Evolutionary conservation across 1,140 invertebrate genomes (phyloP), one percentile per base, ranked within the genome.

Genomic region (Hirudo medicinalis): DNA sequence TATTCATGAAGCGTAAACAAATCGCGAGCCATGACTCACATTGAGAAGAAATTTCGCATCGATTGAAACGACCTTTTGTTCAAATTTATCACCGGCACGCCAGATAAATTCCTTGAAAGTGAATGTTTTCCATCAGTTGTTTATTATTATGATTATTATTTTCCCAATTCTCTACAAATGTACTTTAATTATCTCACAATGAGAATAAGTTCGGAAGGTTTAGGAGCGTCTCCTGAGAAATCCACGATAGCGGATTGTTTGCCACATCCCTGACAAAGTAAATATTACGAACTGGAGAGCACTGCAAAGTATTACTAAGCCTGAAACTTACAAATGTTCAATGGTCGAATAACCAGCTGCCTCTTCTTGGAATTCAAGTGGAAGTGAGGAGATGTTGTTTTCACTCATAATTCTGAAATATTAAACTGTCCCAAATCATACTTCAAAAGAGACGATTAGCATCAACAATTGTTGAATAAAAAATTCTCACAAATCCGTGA

Each of bases 21-120:
- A 36, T 36, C 2, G 6, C 32, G 32, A 49, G 4, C 13, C 15
- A 17, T 40, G 29, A 76, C 75, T 69, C 72, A 76, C 74, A 76
- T 71, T 54, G 75, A 71, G 57, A 72, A 72, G 0, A 77, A 72
- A 13, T 83, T 82, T 0, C 72, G 70, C 71, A 88, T 81, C 4
- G 75, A 73, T 53, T 82, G 76, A 60, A 89, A 85, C 20, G 84
- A 82, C 55, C 82, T 77, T 66, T 85, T 84, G 54, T 86, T 79
- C 0, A 86, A 83, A 67, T 84, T 72, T n/a, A 74, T 54, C 29
- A 79, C 69, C 40, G 75, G 73, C 11, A 79, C 71, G 0, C 75
- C 73, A 3, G 73, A 67, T 25, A 80, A 70, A 29, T 79, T 75
- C 49, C 79, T 80, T 68, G 11, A 49, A 63, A 73, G 49, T 69